Evolutionary conservation across 2,888 invertebrate genomes (phyloP).

Genomic region (Nomada flava): DNA sequence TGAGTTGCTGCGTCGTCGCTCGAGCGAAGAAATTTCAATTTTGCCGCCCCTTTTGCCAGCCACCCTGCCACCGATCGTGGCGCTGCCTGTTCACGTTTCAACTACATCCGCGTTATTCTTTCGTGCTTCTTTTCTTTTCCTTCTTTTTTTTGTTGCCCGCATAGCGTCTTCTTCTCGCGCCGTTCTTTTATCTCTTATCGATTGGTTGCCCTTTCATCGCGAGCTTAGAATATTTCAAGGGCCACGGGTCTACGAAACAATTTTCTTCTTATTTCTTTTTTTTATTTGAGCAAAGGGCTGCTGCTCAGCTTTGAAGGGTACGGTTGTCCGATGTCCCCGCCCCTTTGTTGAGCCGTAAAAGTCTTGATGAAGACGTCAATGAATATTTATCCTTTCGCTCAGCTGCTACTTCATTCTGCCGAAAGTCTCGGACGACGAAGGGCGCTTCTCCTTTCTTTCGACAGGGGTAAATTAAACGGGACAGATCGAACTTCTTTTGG

Average conservation of each 20-base stretch:
- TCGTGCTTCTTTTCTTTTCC: not conserved
- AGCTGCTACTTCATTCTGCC: constrained; percentile 68
- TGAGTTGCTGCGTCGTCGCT: constrained; percentile 83
- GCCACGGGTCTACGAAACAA: too few relatives aligned
- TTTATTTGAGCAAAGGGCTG: not conserved
- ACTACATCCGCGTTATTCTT: constrained; percentile 4
- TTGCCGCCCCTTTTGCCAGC: constrained; percentile 76
- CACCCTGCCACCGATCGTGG: constrained; percentile 43
- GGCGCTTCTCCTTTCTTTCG: constrained; percentile 68
- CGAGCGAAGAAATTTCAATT: constrained; percentile 84
- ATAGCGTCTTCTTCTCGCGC: constrained; percentile 4
- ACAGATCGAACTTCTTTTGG: constrained; percentile 63
- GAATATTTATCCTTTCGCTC: constrained; percentile 82
- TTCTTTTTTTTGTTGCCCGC: constrained; percentile 1
- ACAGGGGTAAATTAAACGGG: constrained; percentile 67
- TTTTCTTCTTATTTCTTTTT: not conserved
- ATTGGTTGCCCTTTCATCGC: constrained; percentile 7
- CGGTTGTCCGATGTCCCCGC: constrained; percentile 22
- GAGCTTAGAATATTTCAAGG: not conserved
- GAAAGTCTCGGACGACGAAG: constrained; percentile 49
- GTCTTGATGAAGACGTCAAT: constrained; percentile 82
- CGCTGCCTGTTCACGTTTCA: constrained; percentile 38
- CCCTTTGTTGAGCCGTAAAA: constrained; percentile 75
- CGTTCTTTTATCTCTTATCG: constrained; percentile 30
- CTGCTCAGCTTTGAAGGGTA: constrained; percentile 16